A percentile compares a stretch with the other conserved stretches of the same genome.
These are phyloP conservation scores for Halictus quadricinctus DNA, from an alignment of 2,888 invertebrate genomes.

Conservation along the genomic window DNA sequence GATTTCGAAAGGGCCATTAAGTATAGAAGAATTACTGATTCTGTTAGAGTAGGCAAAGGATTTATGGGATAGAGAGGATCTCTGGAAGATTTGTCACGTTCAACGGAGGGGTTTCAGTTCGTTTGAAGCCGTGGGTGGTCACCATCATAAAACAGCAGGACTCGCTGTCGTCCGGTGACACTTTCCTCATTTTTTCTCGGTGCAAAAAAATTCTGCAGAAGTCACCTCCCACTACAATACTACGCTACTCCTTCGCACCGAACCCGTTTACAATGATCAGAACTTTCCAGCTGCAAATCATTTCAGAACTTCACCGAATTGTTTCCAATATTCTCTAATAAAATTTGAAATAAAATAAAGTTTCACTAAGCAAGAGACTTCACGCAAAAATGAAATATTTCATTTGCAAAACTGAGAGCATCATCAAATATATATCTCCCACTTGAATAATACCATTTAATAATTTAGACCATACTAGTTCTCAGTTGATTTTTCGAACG, in stretches of 20 bases:
- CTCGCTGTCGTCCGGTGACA: not conserved
- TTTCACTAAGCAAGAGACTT: not conserved
- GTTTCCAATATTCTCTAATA: not conserved
- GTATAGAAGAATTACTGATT: not conserved
- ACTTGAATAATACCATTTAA: too few species aligned
- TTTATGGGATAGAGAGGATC: slow-evolving; percentile 11
- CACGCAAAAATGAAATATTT: not conserved
- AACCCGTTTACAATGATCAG: not conserved
- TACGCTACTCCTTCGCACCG: not conserved
- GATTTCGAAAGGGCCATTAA: slow-evolving; percentile 1
- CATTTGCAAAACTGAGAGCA: too few species aligned
- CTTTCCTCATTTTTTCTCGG: not conserved
- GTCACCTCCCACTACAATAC: not conserved
- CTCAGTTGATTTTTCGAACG: not conserved
- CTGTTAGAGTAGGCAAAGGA: not conserved
- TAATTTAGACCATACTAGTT: not conserved
- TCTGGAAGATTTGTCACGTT: slow-evolving; percentile 4
- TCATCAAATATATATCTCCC: too few species aligned
- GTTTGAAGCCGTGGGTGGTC: slow-evolving; percentile 1
- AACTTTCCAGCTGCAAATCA: not conserved
- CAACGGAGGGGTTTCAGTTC: not conserved
- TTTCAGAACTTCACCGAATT: too few species aligned
- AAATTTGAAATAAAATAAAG: not conserved
- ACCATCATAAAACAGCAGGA: not conserved
- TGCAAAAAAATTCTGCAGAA: not conserved